These are phyloP conservation scores for Chloropsis hardwickii DNA, from an alignment of 2,113 vertebrate species.

Conservation along the genomic window DNA sequence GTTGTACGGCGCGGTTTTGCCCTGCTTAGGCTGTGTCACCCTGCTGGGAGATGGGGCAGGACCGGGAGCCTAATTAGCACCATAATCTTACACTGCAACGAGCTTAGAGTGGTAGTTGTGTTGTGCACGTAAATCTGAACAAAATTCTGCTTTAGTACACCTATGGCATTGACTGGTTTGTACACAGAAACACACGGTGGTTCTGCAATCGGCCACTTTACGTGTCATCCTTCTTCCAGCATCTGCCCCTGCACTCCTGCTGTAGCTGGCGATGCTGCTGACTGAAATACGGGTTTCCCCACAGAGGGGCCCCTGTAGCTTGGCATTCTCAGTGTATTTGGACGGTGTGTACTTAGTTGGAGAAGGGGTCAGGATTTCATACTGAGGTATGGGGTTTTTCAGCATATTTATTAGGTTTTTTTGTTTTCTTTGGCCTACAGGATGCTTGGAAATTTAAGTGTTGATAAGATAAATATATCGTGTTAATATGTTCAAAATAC, in stretches of 20 bases:
- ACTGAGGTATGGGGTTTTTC: constrained; percentile 57
- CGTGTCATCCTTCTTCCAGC: not conserved
- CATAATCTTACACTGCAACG: accelerated
- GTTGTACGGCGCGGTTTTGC: accelerated
- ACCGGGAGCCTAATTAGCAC: not conserved
- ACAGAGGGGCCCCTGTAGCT: constrained; percentile 56
- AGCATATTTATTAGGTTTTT: constrained; percentile 39
- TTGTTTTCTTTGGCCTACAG: constrained; percentile 23
- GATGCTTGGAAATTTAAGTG: not conserved
- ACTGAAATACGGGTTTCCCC: constrained; percentile 46
- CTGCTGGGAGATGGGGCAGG: not conserved
- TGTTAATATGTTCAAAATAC: not conserved
- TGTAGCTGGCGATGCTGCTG: constrained; percentile 14
- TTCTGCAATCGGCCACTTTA: not conserved
- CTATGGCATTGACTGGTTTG: not conserved
- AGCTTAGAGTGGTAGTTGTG: not conserved
- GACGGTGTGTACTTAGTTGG: constrained; percentile 55
- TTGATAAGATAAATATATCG: not conserved
- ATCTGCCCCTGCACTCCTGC: not conserved
- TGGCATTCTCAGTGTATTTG: constrained; percentile 55
- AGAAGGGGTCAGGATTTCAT: constrained; percentile 65
- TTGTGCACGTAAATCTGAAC: not conserved
- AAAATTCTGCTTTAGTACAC: not conserved
- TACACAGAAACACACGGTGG: not conserved
- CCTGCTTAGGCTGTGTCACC: accelerated